Conservation (phyloP, 2,888 invertebrate species). For the Homarus gammarus region DNA sequence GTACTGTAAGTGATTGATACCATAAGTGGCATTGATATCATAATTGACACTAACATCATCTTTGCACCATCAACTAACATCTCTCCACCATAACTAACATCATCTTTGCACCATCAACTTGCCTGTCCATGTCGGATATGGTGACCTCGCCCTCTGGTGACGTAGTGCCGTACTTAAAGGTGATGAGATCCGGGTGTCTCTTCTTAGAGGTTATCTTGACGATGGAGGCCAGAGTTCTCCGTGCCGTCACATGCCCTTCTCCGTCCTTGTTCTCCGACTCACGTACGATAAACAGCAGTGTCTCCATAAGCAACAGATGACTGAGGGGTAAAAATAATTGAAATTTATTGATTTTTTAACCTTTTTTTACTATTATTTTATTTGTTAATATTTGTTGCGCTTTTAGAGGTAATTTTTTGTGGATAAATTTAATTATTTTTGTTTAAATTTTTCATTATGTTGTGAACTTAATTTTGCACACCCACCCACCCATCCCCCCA, state of each 20-base stretch:
- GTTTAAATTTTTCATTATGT: background rate
- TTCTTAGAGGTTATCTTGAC: slow-evolving; percentile 98
- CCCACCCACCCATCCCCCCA: slow-evolving; percentile 76
- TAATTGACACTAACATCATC: background rate
- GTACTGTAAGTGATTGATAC: no score
- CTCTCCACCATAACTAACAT: no score
- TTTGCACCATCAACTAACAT: no score
- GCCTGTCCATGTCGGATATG: slow-evolving; percentile 91
- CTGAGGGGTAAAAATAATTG: slow-evolving; percentile 77
- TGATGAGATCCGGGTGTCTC: slow-evolving; percentile 95
- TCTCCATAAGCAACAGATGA: slow-evolving; percentile 79
- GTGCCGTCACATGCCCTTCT: slow-evolving; percentile 83
- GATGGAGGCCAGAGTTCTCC: slow-evolving; percentile 92
- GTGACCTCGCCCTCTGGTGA: slow-evolving; percentile 85
- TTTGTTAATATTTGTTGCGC: no score
- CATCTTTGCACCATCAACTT: no score
- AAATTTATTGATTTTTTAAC: background rate
- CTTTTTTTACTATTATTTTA: no score
- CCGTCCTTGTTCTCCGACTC: slow-evolving; percentile 78
- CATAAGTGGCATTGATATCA: no score
- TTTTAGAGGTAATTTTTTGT: no score
- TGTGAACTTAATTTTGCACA: background rate
- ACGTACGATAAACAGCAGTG: slow-evolving; percentile 80
- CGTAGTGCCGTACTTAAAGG: slow-evolving; percentile 95
- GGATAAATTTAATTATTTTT: no score